Evolutionary conservation across 2,888 invertebrate genomes (phyloP), one percentile per base, ranked within the genome.

Genomic region (Lasioglossum pauxillum): DNA sequence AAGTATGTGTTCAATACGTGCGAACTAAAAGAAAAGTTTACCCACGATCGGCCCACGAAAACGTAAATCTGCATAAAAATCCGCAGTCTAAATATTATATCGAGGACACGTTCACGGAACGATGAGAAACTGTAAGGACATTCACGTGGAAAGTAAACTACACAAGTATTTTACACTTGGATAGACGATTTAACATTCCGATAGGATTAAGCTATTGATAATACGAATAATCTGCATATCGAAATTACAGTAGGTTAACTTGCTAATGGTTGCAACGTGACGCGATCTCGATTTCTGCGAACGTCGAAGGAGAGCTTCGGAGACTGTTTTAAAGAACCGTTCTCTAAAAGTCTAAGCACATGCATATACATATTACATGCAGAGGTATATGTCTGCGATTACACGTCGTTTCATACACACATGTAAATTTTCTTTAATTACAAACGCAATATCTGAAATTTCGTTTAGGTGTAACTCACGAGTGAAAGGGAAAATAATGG

Each of bases 141-240:
- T 87, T 78, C 78, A 89, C 71, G 41, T 84, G 87, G 87, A 91
- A 90, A 91, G 91, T 91, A 89, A 88, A 87, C 88, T 82, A 64
- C 64, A 64, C 64, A 31, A 64, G 88, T 91, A 88, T 91, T 90
- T 89, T 84, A 83, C 82, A 84, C 86, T 82, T 85, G 84, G 81
- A 86, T 91, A 82, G 85, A 80, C 87, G 83, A 75, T 67, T 75
- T 88, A 78, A 38, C 78, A 8, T 80, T 82, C 57, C 73, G 73
- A 77, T 87, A 90, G 72, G 44, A 23, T 76, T 87, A 90, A 88
- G 85, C 71, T 73, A 90, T 88, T 88, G 79, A 85, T 79, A 82
- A 80, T 84, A 87, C 78, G 73, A 86, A n/a, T 82, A 82, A 88
- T 49, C 27, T 82, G 80, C 86, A 88, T 88, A 88, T 86, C 86